Evolutionary conservation across 1,140 invertebrate species (phyloP).

Genomic region (Oryzaephilus surinamensis): DNA sequence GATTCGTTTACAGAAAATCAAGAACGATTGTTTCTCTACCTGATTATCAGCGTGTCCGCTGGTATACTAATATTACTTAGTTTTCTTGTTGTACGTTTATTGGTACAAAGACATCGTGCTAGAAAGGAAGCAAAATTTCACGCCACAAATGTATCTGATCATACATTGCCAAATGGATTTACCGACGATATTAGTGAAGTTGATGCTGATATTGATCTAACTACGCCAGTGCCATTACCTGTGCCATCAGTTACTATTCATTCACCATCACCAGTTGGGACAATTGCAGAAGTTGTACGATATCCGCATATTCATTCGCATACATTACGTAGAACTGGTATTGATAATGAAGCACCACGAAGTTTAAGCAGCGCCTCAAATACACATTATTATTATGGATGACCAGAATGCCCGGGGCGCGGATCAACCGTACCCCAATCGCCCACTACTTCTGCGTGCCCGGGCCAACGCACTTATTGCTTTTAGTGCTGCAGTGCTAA

Average conservation of each 20-base stretch:
- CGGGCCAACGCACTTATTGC: constrained; percentile 33
- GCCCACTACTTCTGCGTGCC: constrained; percentile 25
- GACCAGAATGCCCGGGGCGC: constrained; percentile 30
- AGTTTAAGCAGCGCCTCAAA: constrained; percentile 20
- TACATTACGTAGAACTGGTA: constrained; percentile 18
- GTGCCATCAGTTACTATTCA: constrained; percentile 30
- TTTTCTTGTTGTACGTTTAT: constrained; percentile 53
- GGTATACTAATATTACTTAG: constrained; percentile 57
- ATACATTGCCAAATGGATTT: constrained; percentile 57
- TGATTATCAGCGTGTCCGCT: constrained; percentile 56
- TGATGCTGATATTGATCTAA: constrained; percentile 59
- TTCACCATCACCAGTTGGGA: constrained; percentile 18
- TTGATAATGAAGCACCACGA: constrained; percentile 13
- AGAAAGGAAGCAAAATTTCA: constrained; percentile 45
- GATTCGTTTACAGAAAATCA: constrained; percentile 51
- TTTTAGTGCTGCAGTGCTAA: too few species aligned
- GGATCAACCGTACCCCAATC: constrained; percentile 16
- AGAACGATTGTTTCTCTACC: constrained; percentile 67
- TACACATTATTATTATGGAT: constrained; percentile 32
- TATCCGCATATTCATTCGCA: constrained; percentile 28
- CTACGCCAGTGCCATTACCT: constrained; percentile 45
- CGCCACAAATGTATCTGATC: constrained; percentile 41
- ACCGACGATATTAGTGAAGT: constrained; percentile 60
- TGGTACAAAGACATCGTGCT: constrained; percentile 48
- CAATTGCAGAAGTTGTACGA: constrained; percentile 28